These are phyloP conservation scores for Oncorhynchus mykiss DNA, from an alignment of 2,113 vertebrate genomes.

Conservation along the genomic window DNA sequence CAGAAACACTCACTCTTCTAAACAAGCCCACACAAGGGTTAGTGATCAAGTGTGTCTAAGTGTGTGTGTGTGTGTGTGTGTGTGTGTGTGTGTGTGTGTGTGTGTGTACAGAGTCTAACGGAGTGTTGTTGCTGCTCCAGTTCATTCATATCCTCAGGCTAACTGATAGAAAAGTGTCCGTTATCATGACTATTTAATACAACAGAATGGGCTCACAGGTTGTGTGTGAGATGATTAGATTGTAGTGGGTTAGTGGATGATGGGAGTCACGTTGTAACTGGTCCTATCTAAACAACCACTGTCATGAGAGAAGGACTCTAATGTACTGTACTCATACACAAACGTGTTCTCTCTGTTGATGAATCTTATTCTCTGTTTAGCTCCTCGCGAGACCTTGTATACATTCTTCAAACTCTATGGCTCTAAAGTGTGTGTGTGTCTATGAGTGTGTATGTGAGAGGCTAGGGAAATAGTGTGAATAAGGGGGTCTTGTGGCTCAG, in stretches of 20 bases:
- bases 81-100: conserved; percentile 23
- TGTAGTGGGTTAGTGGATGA: neutral
- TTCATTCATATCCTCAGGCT: conserved; percentile 60
- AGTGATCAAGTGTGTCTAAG: conserved; percentile 48
- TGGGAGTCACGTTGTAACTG: no score
- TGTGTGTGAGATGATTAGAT: neutral
- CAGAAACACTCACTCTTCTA: conserved; percentile 40
- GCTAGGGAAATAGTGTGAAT: neutral
- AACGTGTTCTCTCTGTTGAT: neutral
- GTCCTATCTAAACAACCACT: no score
- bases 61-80: conserved; percentile 31
- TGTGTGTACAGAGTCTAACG: conserved; percentile 23
- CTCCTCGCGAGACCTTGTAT: neutral
- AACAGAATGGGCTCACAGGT: conserved; percentile 43
- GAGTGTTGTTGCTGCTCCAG: conserved; percentile 55
- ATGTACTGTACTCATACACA: neutral
- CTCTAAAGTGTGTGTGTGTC: conserved; percentile 12
- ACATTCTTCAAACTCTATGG: neutral
- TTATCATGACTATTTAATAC: conserved; percentile 69
- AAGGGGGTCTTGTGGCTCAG: neutral
- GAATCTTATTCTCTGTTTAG: neutral
- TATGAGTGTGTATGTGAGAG: neutral
- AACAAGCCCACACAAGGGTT: conserved; percentile 51
- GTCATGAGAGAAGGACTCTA: neutral
- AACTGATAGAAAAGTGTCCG: conserved; percentile 57